Evolutionary conservation across 2,888 invertebrate genomes (phyloP).

Genomic region (Neuroscelio doddi): DNA sequence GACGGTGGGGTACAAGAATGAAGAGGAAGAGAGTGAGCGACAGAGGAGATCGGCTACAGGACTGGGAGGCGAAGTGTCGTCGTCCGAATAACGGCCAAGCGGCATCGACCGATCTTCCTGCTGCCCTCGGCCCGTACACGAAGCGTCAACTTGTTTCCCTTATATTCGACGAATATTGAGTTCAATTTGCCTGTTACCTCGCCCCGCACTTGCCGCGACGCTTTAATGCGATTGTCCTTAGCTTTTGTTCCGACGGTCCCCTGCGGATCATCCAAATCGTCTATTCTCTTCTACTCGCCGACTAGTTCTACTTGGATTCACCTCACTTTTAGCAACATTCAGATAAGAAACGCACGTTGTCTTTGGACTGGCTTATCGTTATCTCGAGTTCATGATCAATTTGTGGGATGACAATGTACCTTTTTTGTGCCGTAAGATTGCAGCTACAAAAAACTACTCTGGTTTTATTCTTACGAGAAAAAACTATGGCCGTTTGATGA

Average conservation of each 20-base stretch:
- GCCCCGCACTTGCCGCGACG: constrained; percentile 50
- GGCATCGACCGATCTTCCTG: constrained; percentile 72
- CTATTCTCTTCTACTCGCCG: constrained; percentile 31
- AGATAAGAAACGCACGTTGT: constrained; percentile 38
- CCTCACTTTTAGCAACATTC: constrained; percentile 17
- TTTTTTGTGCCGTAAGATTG: constrained; percentile 1
- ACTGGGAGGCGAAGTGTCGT: constrained; percentile 72
- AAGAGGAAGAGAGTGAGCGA: constrained; percentile 47
- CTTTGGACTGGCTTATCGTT: constrained; percentile 29
- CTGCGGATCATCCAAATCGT: constrained; percentile 49
- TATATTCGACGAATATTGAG: constrained; percentile 70
- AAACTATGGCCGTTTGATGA: too few species aligned
- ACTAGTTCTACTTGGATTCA: constrained; percentile 25
- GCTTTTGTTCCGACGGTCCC: constrained; percentile 52
- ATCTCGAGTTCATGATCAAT: constrained; percentile 45
- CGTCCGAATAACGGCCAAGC: constrained; percentile 73
- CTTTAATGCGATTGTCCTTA: constrained; percentile 66
- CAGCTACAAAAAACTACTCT: too few species aligned
- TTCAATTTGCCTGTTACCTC: constrained; percentile 66
- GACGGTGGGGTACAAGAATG: constrained; percentile 49
- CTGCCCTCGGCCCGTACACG: constrained; percentile 63
- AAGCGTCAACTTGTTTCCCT: constrained; percentile 71
- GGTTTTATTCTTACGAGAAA: too few species aligned
- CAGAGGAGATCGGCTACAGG: constrained; percentile 54
- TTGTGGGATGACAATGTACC: constrained; percentile 1